Base-by-base conservation (phyloP, 2,113 vertebrate species). In the Ifrita kowaldi region DNA sequence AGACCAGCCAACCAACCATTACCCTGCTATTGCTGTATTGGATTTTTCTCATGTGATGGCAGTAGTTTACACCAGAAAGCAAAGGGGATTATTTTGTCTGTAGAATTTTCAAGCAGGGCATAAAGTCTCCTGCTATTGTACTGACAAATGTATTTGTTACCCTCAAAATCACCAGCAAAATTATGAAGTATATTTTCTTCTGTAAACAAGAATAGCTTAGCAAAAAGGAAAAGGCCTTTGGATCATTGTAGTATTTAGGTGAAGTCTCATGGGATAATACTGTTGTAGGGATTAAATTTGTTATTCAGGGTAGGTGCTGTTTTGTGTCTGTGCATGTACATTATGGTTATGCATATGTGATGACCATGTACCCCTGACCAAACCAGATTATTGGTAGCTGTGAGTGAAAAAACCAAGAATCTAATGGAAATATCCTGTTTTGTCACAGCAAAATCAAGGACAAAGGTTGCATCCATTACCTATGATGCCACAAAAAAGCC, bases 11-110 rank as follows among this genome's bases (percentile, higher is more conserved):
- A 46, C 59, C 77, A 91, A 91, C 47, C 46, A 59, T 89, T 91
- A 81, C 73, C 37, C n/a, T 17, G 17, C 81, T 94, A 87, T 84
- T 93, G 69, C 52, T 70, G 33, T 75, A 39, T 42, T 95, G 88
- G 42, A 70, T 92, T 96, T 91, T 82, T 74, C 52, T 80, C 39
- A 87, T 56, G 27, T 47, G 52, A 65, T 74, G 62, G 84, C 89
- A 93, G 87, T 60, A 70, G 56, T 93, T 95, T 94, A 87, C 17
- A 84, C 47, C 19, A 75, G 89, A 70, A 93, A 87, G 82, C 52
- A 91, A 81, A 94, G 84, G 77, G 57, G 60, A 57, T 87, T 89
- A 78, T 71, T 94, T 84, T 89, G 78, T 67, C 68, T 50, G 39
- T 44, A 46, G 68, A 84, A 64, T 55, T 87, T 35, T 63, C 73